Conservation (phyloP, 2,113 vertebrate species). For the Monopterus albus region DNA sequence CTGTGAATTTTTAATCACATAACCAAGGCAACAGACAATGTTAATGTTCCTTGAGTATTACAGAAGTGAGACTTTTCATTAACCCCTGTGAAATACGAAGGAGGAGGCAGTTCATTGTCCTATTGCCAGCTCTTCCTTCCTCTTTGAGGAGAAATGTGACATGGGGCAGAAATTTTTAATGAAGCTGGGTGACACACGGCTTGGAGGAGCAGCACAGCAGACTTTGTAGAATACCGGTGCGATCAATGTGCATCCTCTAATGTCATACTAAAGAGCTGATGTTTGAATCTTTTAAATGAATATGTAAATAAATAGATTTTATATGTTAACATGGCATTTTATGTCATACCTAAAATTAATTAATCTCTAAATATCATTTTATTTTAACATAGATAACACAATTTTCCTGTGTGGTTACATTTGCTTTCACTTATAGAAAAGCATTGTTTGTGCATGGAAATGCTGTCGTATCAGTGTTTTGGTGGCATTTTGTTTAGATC, state of each 20-base stretch:
- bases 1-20: not conserved
- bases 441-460: not conserved
- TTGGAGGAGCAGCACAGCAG: not conserved
- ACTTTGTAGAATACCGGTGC: not conserved
- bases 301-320: too few relatives aligned
- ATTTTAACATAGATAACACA: not conserved
- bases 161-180: conserved; percentile 34
- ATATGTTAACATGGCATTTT: not conserved
- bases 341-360: not conserved
- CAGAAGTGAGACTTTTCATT: conserved; percentile 31
- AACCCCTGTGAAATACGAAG: conserved; percentile 24
- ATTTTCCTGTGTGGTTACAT: not conserved
- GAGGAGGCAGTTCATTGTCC: not conserved
- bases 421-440: not conserved
- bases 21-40: conserved; percentile 8
- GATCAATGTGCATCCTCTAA: too few relatives aligned
- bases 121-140: not conserved
- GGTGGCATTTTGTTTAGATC: too few relatives aligned
- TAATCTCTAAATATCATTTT: not conserved
- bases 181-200: conserved; percentile 18
- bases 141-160: conserved; percentile 41
- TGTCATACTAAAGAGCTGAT: too few relatives aligned
- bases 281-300: too few relatives aligned
- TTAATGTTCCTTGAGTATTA: not conserved
- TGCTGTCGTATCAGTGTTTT: too few relatives aligned